Conservation (phyloP, 2,888 invertebrate genomes). For the Pheosia gnoma region DNA sequence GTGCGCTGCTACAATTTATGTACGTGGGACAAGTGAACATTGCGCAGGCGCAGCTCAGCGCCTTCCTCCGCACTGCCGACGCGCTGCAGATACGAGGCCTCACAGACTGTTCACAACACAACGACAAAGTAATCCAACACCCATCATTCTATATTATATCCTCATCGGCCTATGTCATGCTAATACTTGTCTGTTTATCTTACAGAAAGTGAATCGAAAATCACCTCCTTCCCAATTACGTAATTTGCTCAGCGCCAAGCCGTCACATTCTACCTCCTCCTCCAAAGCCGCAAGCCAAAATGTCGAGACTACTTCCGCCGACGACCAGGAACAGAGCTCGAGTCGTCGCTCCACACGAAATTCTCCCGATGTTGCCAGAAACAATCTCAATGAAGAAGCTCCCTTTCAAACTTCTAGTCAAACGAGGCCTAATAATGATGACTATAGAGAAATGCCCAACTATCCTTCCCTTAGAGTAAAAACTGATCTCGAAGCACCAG, state of each 20-base stretch:
- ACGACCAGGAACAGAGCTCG: slow-evolving; percentile 75
- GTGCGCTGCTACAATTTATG: slow-evolving; percentile 92
- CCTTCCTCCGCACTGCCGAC: slow-evolving; percentile 91
- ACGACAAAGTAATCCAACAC: slow-evolving; percentile 70
- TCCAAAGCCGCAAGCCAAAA: slow-evolving; percentile 85
- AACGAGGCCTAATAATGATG: slow-evolving; percentile 83
- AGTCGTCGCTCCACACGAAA: slow-evolving; percentile 78
- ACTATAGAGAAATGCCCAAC: slow-evolving; percentile 79
- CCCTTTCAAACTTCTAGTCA: slow-evolving; percentile 83
- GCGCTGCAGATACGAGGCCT: slow-evolving; percentile 91
- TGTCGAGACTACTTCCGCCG: slow-evolving; percentile 75
- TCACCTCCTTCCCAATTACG: slow-evolving; percentile 82
- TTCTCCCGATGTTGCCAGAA: slow-evolving; percentile 84
- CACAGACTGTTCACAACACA: slow-evolving; percentile 87
- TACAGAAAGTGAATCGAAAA: slow-evolving; percentile 81
- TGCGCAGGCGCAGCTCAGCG: slow-evolving; percentile 90
- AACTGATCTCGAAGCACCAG: slow-evolving; percentile 82
- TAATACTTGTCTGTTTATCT: slow-evolving; percentile 27
- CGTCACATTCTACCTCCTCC: slow-evolving; percentile 81
- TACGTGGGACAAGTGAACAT: slow-evolving; percentile 94
- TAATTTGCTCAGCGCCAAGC: slow-evolving; percentile 83
- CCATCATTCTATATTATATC: neutral
- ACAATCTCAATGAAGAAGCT: slow-evolving; percentile 83
- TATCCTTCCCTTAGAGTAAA: slow-evolving; percentile 80
- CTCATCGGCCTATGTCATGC: neutral